Evolutionary conservation across 2,113 vertebrate genomes (phyloP), one percentile per base, ranked within the genome.

Genomic region (Cyphomyrus discorhynchus): DNA sequence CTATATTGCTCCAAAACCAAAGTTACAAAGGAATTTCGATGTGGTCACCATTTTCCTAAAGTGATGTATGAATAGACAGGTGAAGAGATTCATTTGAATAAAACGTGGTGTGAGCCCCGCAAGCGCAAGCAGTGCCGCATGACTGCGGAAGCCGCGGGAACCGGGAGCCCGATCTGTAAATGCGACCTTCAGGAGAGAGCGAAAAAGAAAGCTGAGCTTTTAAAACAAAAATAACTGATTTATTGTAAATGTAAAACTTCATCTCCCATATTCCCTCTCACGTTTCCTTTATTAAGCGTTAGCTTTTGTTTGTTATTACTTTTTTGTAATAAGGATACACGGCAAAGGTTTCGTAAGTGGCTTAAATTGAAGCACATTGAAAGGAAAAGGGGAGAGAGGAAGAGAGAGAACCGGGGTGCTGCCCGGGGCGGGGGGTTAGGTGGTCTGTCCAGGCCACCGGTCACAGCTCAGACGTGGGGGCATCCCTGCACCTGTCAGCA

Each of bases 131-230:
- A 2, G 39, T 21, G 1, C 8, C 17, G 52, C 17, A 1, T 56
- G 53, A 56, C 39, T 85, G 70, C 91, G 87, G 86, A 92, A 31
- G 62, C 89, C 87, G 86, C 90, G 87, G 86, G 92, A 31, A 56
- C 89, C 88, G 86, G 86, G 92, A n/a, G 62, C 88, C 88, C 7
- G 19, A 42, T 53, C 17, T 31, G 46, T 49, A 90, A 86, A 66
- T 2, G 21, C 10, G 5, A 15, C 39, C 11, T 5, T 24, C 24
- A 88, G n/a, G 47, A 52, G 56, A 86, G 62, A 90, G 86, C 50
- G 82, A 88, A 45, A n/a, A 19, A 46, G n/a, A 45, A 27, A 24
- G 56, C 8, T 62, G 58, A 49, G 15, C 17, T 3, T 50, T 47
- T 13, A 50, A 86, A 86, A 50, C 46, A 86, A 50, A 50, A 49